These are phyloP conservation scores for Python bivittatus DNA, from an alignment of 2,113 vertebrate species.

Conservation along the genomic window DNA sequence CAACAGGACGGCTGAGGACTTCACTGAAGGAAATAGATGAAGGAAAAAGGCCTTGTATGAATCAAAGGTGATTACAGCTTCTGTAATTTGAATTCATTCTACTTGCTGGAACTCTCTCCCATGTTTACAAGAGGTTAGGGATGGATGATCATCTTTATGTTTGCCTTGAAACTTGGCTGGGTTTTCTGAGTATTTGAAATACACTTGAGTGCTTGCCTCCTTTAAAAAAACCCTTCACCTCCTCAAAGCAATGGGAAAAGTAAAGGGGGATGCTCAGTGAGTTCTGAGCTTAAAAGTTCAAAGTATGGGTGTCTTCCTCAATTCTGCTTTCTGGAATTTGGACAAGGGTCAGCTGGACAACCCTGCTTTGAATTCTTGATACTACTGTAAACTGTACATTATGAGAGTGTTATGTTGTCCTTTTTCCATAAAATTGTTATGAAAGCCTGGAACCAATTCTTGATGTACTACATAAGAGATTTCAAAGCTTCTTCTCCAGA, in stretches of 20 bases:
- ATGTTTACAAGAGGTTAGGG: background rate
- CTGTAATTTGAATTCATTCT: background rate
- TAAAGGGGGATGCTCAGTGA: background rate
- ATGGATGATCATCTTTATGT: background rate
- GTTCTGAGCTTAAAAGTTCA: background rate
- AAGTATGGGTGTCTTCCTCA: background rate
- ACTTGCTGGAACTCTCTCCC: background rate
- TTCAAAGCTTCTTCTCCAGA: constrained; percentile 12
- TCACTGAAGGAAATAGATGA: background rate
- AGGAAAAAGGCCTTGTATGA: background rate
- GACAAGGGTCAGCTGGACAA: background rate
- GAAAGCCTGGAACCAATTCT: background rate
- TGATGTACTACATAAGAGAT: background rate
- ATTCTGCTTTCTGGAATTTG: background rate
- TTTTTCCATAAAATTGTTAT: background rate
- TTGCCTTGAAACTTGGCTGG: background rate
- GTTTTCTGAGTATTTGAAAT: background rate
- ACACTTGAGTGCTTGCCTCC: background rate
- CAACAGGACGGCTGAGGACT: background rate
- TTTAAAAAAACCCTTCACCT: background rate
- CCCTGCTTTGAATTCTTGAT: background rate
- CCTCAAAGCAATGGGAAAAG: background rate
- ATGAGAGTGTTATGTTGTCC: background rate
- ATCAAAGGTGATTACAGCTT: background rate
- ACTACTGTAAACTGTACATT: background rate